These are phyloP conservation scores for Phoebastria nigripes DNA, from an alignment of 2,797 vertebrate species.

Conservation along the genomic window DNA sequence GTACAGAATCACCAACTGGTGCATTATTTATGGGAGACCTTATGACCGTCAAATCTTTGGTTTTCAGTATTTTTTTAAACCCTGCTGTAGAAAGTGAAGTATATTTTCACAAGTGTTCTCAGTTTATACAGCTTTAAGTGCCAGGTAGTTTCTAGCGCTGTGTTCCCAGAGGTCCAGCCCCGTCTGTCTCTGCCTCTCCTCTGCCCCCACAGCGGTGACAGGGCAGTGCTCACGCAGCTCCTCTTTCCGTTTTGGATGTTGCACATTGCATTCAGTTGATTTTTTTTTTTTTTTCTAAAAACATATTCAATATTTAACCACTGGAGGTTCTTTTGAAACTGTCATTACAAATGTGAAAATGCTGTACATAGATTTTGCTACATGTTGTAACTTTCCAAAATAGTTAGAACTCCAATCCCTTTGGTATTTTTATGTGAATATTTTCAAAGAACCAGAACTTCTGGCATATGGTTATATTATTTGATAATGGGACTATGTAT, in stretches of 20 bases:
- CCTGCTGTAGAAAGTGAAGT: constrained; percentile 11
- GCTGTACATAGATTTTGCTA: constrained; percentile 55
- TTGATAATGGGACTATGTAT: not conserved
- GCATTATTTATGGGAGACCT: constrained; percentile 31
- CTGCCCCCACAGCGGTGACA: fast-evolving
- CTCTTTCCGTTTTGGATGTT: not conserved
- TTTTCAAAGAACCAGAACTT: constrained; percentile 26
- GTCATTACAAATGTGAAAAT: not conserved
- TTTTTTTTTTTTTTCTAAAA: not conserved
- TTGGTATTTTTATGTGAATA: constrained; percentile 54
- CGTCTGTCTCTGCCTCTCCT: not conserved
- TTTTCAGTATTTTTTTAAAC: not conserved
- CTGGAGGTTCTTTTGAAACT: not conserved
- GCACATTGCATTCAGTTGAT: not conserved
- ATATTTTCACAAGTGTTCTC: constrained; percentile 3
- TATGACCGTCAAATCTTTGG: not conserved
- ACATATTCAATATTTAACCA: not conserved
- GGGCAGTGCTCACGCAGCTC: not conserved
- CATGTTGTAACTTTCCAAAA: not conserved
- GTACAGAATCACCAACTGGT: not conserved
- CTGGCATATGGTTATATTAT: not conserved
- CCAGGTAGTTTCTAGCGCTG: constrained; percentile 8
- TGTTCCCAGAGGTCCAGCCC: not conserved
- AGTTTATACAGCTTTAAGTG: constrained; percentile 42
- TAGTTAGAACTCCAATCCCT: not conserved